These are phyloP conservation scores for Rattus rattus DNA, from an alignment of 2,113 vertebrate genomes.

Conservation along the genomic window DNA sequence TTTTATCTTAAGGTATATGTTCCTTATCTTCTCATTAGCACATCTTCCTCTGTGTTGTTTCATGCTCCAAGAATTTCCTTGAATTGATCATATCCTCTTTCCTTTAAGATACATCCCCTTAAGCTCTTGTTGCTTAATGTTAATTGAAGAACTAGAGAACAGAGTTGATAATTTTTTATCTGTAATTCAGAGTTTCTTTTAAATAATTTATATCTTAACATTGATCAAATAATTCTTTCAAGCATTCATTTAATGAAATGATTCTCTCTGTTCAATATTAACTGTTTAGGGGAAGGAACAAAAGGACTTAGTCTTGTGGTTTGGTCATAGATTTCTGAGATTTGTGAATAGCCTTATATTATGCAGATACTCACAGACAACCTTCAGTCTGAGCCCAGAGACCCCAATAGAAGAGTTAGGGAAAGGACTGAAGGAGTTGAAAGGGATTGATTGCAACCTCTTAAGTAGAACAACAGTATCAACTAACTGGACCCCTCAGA, in stretches of 20 bases:
- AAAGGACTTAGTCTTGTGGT: neutral
- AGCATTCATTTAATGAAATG: neutral
- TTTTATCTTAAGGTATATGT: neutral
- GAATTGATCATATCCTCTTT: neutral
- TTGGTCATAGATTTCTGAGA: neutral
- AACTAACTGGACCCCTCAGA: too few species aligned
- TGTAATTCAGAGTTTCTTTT: neutral
- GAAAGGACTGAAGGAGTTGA: too few species aligned
- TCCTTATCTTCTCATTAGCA: neutral
- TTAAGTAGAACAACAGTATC: too few species aligned
- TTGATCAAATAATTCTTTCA: neutral
- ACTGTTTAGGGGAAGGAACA: neutral
- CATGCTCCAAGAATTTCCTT: neutral
- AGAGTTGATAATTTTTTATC: neutral
- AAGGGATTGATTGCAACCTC: too few species aligned
- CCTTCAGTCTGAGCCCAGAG: too few species aligned
- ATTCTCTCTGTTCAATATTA: neutral
- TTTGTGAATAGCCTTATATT: neutral
- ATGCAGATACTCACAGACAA: too few species aligned
- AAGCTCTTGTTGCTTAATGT: neutral
- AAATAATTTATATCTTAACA: slow-evolving; percentile 10
- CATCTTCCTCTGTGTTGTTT: neutral
- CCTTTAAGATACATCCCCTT: neutral
- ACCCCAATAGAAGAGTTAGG: too few species aligned
- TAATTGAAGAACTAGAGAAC: neutral